These are phyloP conservation scores for Sebastolobus altivelis DNA, from an alignment of 2,797 vertebrate genomes.

Conservation along the genomic window DNA sequence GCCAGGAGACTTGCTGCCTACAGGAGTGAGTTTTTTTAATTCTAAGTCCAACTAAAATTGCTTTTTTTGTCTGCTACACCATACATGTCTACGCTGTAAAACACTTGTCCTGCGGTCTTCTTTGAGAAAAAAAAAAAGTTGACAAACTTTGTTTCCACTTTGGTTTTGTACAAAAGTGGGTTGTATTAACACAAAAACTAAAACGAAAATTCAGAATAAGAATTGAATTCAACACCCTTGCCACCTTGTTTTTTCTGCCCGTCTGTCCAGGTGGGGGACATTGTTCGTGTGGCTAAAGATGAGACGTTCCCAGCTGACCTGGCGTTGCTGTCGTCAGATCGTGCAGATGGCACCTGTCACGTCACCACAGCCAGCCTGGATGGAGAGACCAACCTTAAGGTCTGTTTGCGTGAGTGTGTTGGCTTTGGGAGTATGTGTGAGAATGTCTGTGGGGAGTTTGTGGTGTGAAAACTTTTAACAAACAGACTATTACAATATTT, in stretches of 20 bases:
- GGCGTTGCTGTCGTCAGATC: conserved; percentile 94
- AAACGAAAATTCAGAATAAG: neutral
- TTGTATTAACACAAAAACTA: neutral
- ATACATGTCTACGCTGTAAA: neutral
- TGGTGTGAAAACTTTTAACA: neutral
- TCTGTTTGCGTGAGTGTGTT: conserved; percentile 54
- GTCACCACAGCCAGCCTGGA: conserved; percentile 97
- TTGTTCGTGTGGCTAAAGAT: conserved; percentile 98
- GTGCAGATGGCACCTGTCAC: conserved; percentile 94
- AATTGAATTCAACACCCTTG: neutral
- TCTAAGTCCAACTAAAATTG: neutral
- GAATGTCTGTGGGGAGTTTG: neutral
- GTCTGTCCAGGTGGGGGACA: conserved; percentile 93
- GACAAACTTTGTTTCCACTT: neutral
- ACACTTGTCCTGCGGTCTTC: neutral
- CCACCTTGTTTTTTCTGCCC: neutral
- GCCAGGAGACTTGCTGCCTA: neutral
- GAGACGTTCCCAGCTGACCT: conserved; percentile 98
- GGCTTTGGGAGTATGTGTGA: neutral
- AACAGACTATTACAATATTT: neutral
- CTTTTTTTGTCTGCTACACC: neutral
- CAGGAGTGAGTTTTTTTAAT: neutral
- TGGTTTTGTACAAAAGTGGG: neutral
- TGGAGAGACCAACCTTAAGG: conserved; percentile 99
- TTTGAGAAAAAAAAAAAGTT: neutral